These are phyloP conservation scores for Volucella zonaria DNA, from an alignment of 2,888 invertebrate genomes.

Conservation along the genomic window DNA sequence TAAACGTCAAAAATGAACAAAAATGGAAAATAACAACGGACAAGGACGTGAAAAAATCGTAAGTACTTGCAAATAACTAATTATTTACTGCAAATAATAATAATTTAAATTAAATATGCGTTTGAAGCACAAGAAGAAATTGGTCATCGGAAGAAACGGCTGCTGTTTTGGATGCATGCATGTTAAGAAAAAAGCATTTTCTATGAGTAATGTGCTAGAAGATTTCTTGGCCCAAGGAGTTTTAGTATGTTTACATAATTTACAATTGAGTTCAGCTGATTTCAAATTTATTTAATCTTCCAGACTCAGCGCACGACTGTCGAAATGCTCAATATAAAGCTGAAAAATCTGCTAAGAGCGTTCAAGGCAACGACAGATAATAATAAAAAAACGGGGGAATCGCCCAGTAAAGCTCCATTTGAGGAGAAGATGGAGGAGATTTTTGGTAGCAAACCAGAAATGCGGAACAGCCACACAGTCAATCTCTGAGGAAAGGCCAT, in stretches of 20 bases:
- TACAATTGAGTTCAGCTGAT: background rate
- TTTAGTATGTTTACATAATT: background rate
- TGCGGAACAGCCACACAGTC: background rate
- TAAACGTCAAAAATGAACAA: background rate
- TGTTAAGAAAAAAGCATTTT: background rate
- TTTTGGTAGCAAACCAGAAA: background rate
- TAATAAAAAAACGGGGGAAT: background rate
- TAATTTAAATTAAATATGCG: background rate
- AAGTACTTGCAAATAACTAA: background rate
- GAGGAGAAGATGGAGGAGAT: background rate
- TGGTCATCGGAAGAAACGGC: background rate
- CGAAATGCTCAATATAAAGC: conserved; percentile 1
- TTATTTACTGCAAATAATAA: conserved; percentile 7
- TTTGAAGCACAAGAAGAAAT: background rate
- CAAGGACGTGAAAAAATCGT: background rate
- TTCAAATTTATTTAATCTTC: background rate
- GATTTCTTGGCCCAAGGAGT: background rate
- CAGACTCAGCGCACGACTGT: background rate
- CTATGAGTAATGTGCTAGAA: background rate
- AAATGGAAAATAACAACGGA: background rate
- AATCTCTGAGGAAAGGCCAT: background rate
- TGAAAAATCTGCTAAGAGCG: background rate
- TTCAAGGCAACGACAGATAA: background rate
- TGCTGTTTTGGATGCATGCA: background rate
- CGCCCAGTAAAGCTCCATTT: conserved; percentile 6